Base-by-base conservation (phyloP, 92 coral and sea anemone species). In the Montipora capitata region DNA sequence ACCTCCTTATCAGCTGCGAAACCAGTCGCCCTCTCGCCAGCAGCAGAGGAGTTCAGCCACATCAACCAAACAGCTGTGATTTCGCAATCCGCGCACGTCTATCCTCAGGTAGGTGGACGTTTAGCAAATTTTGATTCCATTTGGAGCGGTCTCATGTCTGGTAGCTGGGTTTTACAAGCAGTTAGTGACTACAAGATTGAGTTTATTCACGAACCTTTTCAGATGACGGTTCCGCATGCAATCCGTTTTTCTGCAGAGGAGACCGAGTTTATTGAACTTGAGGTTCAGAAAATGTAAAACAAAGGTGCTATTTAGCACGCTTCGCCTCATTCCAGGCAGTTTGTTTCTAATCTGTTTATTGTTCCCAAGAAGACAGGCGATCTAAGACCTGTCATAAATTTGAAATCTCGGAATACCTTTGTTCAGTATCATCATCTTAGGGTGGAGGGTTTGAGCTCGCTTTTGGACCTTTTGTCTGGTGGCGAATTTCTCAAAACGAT, bases 91-190 rank as follows among this genome's bases (percentile, higher is more conserved):
- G 2, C 65, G 3, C 1, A 54, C 61, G 78, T 48, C 73, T 71
- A 69, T 49, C 89, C 69, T 72, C 89, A 77, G 79, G 90, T 86
- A 77, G 84, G 90, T 49, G 90, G 84, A 16, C 72, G 84, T 77
- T 86, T 77, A 15, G 80, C 78, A 14, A 72, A 86, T 59, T 77
- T 86, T 77, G 41, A 12, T 35, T 77, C 66, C 42, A 40, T 76
- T 86, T 75, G 83, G 77, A 39, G 73, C 49, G 65, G 62, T 74
- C 74, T 88, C 58, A 70, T 76, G 20, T 20, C 66, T 52, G 87
- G 72, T 45, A 35, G 40, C 58, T 87, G 91, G 87, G 62, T 71
- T 87, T 71, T 79, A 56, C 87, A 59, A 51, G 81, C 82, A 40
- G 81, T 80, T 71, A 70, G 80, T 51, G 87, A 70, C 80, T 69